Base-by-base conservation (phyloP, 1,140 invertebrate species). In the Eulimnadia texana region DNA sequence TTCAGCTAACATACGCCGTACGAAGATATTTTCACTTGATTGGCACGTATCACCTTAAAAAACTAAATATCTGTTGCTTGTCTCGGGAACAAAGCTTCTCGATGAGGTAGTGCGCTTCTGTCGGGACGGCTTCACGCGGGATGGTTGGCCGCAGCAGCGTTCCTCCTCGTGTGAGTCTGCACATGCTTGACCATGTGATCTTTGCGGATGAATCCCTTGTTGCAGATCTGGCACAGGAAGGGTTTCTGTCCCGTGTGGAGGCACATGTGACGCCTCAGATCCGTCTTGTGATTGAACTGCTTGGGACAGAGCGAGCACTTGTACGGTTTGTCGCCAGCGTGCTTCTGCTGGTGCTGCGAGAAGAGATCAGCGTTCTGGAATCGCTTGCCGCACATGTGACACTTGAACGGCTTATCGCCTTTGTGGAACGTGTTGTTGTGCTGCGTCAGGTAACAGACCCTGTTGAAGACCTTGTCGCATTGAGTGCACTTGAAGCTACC, bases 181-280 rank as follows among this genome's bases (percentile, higher is more conserved):
- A 81, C 77, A 73, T 96, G 93, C 72, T 96, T 95, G 61, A 89
- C 80, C 86, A 95, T 88, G 72, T 96, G 93, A 72, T 96, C 93
- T 72, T 93, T 91, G 58, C 93, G 81, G 64, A 90, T 93, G 73
- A 93, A 94, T 22, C 88, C 86, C 73, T 94, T 95, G 50, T 81
- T 80, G 70, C 90, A 93, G 33, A 79, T 79, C 58, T 81, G 77
- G 74, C 90, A 93, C 51, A 80, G 75, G 71, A 84, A 90, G 13
- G 90, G 89, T 82, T 86, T 60, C 82, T 88, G 67, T 0, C 78
- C 77, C 1, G 76, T 74, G 72, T 94, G 90, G 50, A 90, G 80
- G 68, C 87, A 89, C 75, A 86, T 82, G 72, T 95, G 91, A 50
- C 90, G 78, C 19, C 89, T 80, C 64, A 94, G 75, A 71, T 94